These are phyloP conservation scores for Hiodon alosoides DNA, from an alignment of 2,113 vertebrate genomes.

Conservation along the genomic window DNA sequence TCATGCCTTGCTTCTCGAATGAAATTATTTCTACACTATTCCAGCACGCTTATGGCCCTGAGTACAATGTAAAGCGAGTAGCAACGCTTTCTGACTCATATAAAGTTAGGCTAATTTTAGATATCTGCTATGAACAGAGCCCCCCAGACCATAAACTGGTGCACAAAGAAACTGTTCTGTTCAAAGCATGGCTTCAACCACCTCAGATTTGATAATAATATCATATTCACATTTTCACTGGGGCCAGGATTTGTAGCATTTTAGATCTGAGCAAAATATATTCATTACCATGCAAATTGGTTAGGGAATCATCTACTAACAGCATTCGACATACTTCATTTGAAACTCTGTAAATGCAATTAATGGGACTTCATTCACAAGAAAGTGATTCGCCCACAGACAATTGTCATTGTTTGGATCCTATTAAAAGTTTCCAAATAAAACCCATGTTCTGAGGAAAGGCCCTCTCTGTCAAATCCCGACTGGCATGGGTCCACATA, in stretches of 20 bases:
- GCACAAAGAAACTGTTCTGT: neutral
- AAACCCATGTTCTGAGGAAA: conserved; percentile 33
- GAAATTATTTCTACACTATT: too few species aligned
- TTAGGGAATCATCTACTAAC: conserved; percentile 63
- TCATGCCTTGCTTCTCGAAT: too few species aligned
- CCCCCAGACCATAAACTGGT: neutral
- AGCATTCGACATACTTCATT: conserved; percentile 66
- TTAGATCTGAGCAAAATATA: conserved; percentile 61
- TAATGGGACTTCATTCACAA: conserved; percentile 66
- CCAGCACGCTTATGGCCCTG: too few species aligned
- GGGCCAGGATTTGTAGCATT: conserved; percentile 51
- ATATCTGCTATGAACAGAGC: conserved; percentile 48
- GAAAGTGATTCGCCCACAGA: conserved; percentile 60
- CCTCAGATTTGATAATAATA: conserved; percentile 40
- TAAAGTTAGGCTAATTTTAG: conserved; percentile 13
- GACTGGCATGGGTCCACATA: conserved; percentile 41
- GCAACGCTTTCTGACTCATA: neutral
- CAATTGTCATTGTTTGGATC: conserved; percentile 67
- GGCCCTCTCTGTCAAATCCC: conserved; percentile 34
- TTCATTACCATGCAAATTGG: conserved; percentile 75
- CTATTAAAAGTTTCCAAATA: conserved; percentile 60
- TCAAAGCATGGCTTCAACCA: conserved; percentile 30
- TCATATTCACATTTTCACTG: conserved; percentile 42
- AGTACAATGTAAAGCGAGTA: neutral
- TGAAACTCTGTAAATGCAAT: conserved; percentile 72